These are phyloP conservation scores for Ictidomys tridecemlineatus DNA, from an alignment of 2,113 vertebrate species.

Conservation along the genomic window DNA sequence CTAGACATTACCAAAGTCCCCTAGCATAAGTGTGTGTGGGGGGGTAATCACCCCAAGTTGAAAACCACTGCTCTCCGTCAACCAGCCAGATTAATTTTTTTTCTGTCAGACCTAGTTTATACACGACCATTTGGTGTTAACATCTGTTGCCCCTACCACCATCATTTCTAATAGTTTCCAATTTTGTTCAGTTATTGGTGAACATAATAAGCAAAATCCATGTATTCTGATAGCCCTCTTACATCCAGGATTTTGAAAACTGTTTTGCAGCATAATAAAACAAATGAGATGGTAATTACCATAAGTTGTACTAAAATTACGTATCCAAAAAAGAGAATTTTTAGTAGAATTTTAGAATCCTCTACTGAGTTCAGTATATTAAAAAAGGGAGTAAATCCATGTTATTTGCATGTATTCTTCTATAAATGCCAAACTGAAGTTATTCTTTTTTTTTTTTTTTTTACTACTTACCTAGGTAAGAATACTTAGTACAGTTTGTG, in stretches of 20 bases:
- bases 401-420: background rate
- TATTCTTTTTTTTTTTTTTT: conserved; percentile 71
- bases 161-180: background rate
- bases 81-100: background rate
- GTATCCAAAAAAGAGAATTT: background rate
- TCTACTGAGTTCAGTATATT: conserved; percentile 47
- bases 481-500: conserved; percentile 24
- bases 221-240: background rate
- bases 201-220: background rate
- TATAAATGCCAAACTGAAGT: conserved; percentile 26
- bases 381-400: conserved; percentile 25
- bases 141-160: background rate
- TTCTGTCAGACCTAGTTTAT: background rate
- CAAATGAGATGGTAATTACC: conserved; percentile 13
- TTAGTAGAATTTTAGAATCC: conserved; percentile 52
- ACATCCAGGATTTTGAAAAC: conserved; percentile 45
- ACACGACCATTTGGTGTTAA: background rate
- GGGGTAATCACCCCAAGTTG: background rate
- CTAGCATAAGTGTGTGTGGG: no score
- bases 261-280: conserved; percentile 48
- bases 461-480: conserved; percentile 51
- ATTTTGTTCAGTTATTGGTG: background rate
- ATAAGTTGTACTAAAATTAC: conserved; percentile 27
- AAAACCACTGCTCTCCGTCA: background rate
- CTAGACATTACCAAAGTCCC: background rate